phyloP scores from a whole-genome alignment of 2,888 invertebrate genomes.

The Lymantria dispar region DNA sequence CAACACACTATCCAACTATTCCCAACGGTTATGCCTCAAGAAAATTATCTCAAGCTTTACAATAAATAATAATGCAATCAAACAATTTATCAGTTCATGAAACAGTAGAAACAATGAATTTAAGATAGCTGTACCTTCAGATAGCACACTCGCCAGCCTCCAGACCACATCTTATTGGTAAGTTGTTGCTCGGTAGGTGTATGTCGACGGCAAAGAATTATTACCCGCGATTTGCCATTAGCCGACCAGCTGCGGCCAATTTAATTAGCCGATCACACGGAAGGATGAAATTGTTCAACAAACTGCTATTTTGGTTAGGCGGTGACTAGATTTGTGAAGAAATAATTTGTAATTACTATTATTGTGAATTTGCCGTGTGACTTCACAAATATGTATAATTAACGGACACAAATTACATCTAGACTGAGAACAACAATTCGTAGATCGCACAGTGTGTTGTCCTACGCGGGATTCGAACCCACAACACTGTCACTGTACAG shows the following conservation, averaged over 20 bases:
- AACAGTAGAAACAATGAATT: conserved; percentile 25
- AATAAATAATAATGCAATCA: conserved; percentile 5
- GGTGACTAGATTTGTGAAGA: conserved; percentile 7
- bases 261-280: conserved; percentile 77
- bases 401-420: too few species aligned
- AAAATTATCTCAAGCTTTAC: too few species aligned
- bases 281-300: conserved; percentile 53
- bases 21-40: too few species aligned
- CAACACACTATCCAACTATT: too few species aligned
- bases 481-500: too few species aligned
- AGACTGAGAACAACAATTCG: too few species aligned
- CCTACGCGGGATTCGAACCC: too few species aligned
- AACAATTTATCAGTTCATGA: conserved; percentile 14
- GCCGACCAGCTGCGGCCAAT: conserved; percentile 50
- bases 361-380: too few species aligned
- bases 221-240: conserved; percentile 67
- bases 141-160: conserved; percentile 22
- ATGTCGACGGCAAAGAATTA: conserved; percentile 60
- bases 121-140: conserved; percentile 21
- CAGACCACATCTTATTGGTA: conserved; percentile 13
- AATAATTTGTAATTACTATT: background rate
- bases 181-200: conserved; percentile 35
- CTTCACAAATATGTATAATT: too few species aligned
- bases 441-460: too few species aligned
- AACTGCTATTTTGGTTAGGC: conserved; percentile 35